Conservation (phyloP, 2,113 vertebrate species). For the Hymenochirus boettgeri region DNA sequence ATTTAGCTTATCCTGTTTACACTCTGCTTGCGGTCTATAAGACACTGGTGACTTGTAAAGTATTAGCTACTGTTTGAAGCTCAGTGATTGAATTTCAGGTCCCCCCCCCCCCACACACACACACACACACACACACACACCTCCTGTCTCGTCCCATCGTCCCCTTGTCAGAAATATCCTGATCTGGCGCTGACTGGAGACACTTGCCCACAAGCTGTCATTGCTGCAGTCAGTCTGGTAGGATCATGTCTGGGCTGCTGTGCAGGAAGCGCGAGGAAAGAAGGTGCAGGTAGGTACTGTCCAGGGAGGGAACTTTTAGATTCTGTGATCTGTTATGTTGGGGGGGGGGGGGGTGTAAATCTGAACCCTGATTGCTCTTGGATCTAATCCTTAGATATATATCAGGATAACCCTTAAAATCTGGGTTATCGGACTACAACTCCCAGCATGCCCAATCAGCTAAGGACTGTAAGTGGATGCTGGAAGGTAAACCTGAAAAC, state of each 20-base stretch:
- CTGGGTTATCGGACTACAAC: no score
- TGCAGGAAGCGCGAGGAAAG: conserved; percentile 77
- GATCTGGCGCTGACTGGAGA: conserved; percentile 54
- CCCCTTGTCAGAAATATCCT: conserved; percentile 67
- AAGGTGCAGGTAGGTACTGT: conserved; percentile 79
- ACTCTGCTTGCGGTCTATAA: not conserved
- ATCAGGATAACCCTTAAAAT: no score
- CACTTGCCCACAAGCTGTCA: conserved; percentile 38
- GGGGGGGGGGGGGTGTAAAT: not conserved
- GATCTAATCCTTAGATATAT: no score
- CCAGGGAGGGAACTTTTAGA: no score
- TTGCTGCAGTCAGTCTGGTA: not conserved
- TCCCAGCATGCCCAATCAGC: no score
- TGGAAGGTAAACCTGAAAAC: no score
- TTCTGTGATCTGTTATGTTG: no score
- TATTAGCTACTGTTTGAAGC: not conserved
- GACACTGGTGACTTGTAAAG: not conserved
- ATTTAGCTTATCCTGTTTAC: not conserved
- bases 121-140: no score
- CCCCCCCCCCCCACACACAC: no score
- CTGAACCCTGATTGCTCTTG: not conserved
- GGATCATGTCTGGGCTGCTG: conserved; percentile 73
- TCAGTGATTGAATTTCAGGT: conserved; percentile 5
- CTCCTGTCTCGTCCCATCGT: conserved; percentile 40
- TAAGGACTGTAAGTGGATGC: no score